Conservation (phyloP, 2,113 vertebrate species). For the Eulemur macaco region DNA sequence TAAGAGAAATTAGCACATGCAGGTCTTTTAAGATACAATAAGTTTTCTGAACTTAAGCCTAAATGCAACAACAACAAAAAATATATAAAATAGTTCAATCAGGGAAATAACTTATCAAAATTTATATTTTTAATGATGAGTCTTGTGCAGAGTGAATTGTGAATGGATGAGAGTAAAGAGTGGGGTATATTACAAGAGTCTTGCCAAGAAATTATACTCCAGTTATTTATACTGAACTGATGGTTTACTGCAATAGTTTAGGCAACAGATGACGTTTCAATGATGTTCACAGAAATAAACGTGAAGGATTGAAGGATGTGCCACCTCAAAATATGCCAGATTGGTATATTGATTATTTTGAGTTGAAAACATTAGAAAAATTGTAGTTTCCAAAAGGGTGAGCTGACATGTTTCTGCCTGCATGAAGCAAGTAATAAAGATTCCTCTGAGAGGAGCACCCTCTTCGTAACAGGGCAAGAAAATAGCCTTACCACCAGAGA, state of each 20-base stretch:
- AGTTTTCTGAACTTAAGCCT: neutral
- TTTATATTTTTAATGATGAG: neutral
- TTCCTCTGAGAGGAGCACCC: too few species aligned
- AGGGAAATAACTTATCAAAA: neutral
- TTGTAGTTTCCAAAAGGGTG: too few species aligned
- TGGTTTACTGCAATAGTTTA: neutral
- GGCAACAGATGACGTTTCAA: neutral
- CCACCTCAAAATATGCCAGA: too few species aligned
- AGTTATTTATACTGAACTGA: neutral
- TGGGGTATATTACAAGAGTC: neutral
- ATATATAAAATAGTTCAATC: neutral
- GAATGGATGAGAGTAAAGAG: neutral
- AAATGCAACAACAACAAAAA: neutral
- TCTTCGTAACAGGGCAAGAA: too few species aligned
- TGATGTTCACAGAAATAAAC: neutral
- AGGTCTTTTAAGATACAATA: neutral
- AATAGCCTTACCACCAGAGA: too few species aligned
- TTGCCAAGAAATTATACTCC: neutral
- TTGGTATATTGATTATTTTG: too few species aligned
- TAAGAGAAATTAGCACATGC: neutral
- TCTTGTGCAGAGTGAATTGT: neutral
- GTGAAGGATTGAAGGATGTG: too few species aligned
- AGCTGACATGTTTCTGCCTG: too few species aligned
- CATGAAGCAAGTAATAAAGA: too few species aligned
- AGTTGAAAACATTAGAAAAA: too few species aligned